These are phyloP conservation scores for Lichenostomus cassidix DNA, from an alignment of 2,113 vertebrate species.

Conservation along the genomic window DNA sequence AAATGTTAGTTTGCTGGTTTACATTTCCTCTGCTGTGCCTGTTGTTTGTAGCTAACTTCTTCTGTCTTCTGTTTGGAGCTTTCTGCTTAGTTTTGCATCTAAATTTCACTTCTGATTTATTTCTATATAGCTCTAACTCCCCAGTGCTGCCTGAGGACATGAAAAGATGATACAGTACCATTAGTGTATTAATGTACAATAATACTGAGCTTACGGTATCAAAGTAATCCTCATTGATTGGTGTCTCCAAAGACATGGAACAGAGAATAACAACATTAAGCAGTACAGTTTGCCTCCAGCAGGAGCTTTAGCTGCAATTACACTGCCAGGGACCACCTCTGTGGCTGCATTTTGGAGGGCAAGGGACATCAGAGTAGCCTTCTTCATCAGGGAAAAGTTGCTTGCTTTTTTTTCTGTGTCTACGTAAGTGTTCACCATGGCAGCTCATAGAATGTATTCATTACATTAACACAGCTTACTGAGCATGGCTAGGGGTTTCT, in stretches of 20 bases:
- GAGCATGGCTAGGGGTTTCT: fast-evolving
- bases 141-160: conserved; percentile 50
- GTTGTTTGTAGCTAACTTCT: neutral
- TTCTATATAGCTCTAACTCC: conserved; percentile 19
- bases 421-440: neutral
- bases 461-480: neutral
- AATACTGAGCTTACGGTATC: conserved; percentile 28
- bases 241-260: conserved; percentile 34
- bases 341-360: neutral
- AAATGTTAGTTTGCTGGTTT: neutral
- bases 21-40: neutral
- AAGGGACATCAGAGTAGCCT: neutral
- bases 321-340: neutral
- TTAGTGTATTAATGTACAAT: conserved; percentile 61
- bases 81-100: conserved; percentile 39
- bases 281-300: conserved; percentile 6
- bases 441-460: neutral
- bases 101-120: conserved; percentile 66
- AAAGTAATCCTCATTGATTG: conserved; percentile 67
- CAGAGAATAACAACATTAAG: conserved; percentile 10
- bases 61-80: conserved; percentile 14
- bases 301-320: neutral
- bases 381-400: neutral
- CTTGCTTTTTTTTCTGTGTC: neutral
- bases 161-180: conserved; percentile 50